A percentile compares a stretch with the other conserved stretches of the same genome.
Conservation (phyloP, 2,888 invertebrate genomes). For the Druceiella hillmani region DNA sequence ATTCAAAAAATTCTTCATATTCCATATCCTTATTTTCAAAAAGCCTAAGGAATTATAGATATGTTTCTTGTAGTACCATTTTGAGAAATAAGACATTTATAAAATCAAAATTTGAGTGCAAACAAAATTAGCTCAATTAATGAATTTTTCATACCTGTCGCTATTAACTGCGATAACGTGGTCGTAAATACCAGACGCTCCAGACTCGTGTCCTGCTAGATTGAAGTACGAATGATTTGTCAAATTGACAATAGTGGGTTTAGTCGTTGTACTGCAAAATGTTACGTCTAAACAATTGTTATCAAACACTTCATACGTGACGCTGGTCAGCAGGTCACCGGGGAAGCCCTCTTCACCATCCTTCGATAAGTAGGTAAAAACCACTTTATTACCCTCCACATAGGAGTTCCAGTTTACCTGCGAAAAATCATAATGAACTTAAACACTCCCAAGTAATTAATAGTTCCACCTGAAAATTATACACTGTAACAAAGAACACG, state of each 20-base stretch:
- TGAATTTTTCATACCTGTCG: too few species aligned
- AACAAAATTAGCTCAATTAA: too few species aligned
- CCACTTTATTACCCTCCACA: conserved; percentile 54
- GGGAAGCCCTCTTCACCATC: conserved; percentile 89
- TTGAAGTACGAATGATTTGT: conserved; percentile 95
- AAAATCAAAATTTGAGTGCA: too few species aligned
- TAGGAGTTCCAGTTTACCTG: conserved; percentile 61
- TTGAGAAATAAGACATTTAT: too few species aligned
- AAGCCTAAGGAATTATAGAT: too few species aligned
- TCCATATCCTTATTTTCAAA: too few species aligned
- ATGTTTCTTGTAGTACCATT: too few species aligned
- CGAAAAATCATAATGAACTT: neutral
- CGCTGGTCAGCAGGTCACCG: conserved; percentile 68
- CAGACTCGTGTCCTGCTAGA: conserved; percentile 74
- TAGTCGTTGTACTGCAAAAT: conserved; percentile 66
- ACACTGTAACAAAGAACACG: too few species aligned
- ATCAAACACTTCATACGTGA: conserved; percentile 63
- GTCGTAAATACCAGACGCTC: conserved; percentile 59
- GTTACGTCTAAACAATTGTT: conserved; percentile 65
- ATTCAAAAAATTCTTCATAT: too few species aligned
- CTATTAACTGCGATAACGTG: conserved; percentile 68
- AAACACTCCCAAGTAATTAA: too few species aligned
- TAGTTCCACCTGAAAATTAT: too few species aligned
- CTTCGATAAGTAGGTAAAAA: conserved; percentile 67
- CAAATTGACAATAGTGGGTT: conserved; percentile 80